Conservation (phyloP, 2,888 invertebrate genomes). For the Spilosoma lubricipeda region DNA sequence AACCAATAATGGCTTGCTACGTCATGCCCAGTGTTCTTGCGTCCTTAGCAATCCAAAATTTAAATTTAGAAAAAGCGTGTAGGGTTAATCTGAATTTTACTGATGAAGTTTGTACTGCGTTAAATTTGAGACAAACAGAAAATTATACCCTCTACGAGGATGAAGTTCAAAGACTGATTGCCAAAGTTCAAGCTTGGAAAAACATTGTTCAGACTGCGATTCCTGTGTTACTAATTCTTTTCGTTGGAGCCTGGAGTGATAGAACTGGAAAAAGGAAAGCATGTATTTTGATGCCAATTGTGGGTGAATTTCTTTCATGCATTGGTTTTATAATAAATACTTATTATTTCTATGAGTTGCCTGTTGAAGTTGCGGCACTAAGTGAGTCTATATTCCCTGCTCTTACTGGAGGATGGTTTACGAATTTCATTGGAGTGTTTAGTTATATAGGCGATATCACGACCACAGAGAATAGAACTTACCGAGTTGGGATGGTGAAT, state of each 20-base stretch:
- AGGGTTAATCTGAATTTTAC: slow-evolving; percentile 91
- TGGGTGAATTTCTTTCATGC: slow-evolving; percentile 92
- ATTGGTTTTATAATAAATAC: slow-evolving; percentile 92
- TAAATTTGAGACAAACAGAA: slow-evolving; percentile 90
- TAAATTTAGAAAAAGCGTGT: slow-evolving; percentile 91
- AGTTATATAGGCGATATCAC: slow-evolving; percentile 96
- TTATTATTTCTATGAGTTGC: slow-evolving; percentile 91
- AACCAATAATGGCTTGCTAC: slow-evolving; percentile 90
- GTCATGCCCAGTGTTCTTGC: slow-evolving; percentile 88
- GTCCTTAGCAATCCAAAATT: slow-evolving; percentile 92
- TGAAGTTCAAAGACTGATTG: slow-evolving; percentile 90
- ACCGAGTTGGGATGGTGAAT: slow-evolving; percentile 94
- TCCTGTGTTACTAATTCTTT: slow-evolving; percentile 93
- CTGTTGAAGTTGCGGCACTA: slow-evolving; percentile 92
- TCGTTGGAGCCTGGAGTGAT: slow-evolving; percentile 93
- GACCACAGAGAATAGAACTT: slow-evolving; percentile 91
- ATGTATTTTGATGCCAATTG: slow-evolving; percentile 92
- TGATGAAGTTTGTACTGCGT: slow-evolving; percentile 90
- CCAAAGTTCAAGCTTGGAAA: slow-evolving; percentile 93
- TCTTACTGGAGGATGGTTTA: slow-evolving; percentile 94
- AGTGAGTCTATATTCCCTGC: slow-evolving; percentile 93
- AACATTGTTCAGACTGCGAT: slow-evolving; percentile 93
- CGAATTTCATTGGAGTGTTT: slow-evolving; percentile 94
- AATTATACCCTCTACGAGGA: slow-evolving; percentile 85
- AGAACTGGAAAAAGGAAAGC: slow-evolving; percentile 90